These are phyloP conservation scores for Raphicerus campestris DNA, from an alignment of 2,113 vertebrate genomes.

Conservation along the genomic window DNA sequence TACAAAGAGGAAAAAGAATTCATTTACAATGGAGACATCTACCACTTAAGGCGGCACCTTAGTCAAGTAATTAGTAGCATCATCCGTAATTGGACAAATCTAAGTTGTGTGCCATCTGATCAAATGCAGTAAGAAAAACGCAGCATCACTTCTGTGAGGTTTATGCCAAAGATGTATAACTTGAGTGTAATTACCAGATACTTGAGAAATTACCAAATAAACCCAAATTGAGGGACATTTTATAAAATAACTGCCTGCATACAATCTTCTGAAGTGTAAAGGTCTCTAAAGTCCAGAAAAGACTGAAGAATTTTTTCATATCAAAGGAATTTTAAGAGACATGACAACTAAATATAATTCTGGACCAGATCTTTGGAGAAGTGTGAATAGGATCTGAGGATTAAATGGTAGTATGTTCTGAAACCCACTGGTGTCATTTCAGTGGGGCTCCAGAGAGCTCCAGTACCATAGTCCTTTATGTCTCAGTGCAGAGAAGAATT, in stretches of 20 bases:
- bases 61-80: background rate
- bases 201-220: background rate
- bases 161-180: background rate
- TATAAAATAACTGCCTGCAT: background rate
- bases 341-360: background rate
- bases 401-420: background rate
- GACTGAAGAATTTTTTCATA: background rate
- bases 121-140: background rate
- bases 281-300: background rate
- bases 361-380: background rate
- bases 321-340: background rate
- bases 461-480: background rate
- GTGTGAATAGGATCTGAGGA: background rate
- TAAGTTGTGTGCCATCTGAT: background rate
- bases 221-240: background rate
- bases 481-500: background rate
- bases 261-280: background rate
- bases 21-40: background rate
- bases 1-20: background rate
- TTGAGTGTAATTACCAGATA: background rate
- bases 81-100: background rate
- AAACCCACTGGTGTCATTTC: background rate
- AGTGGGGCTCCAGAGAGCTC: background rate
- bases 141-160: background rate
- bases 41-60: background rate